These are phyloP conservation scores for Macroteleia sp. DNA, from an alignment of 2,888 invertebrate species.

Conservation along the genomic window DNA sequence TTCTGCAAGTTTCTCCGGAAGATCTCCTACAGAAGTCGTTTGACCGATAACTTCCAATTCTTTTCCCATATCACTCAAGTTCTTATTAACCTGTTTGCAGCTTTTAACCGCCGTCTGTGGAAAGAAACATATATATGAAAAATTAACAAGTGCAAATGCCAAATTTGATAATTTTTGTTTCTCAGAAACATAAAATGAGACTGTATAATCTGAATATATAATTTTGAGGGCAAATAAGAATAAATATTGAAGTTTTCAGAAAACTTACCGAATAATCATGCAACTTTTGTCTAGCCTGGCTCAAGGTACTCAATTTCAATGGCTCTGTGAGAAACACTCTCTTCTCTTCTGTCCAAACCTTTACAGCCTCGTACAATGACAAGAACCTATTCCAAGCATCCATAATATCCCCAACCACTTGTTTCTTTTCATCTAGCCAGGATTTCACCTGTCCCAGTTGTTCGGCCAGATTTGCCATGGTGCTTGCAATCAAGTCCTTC, in stretches of 20 bases:
- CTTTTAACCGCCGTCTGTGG: slow-evolving; percentile 94
- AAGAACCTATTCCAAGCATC: slow-evolving; percentile 95
- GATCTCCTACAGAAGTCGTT: slow-evolving; percentile 92
- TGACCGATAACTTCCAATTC: slow-evolving; percentile 93
- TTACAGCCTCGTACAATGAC: slow-evolving; percentile 91
- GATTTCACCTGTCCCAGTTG: slow-evolving; percentile 91
- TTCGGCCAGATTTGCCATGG: slow-evolving; percentile 90
- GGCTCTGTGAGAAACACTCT: slow-evolving; percentile 91
- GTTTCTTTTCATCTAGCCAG: slow-evolving; percentile 93
- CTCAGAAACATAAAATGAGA: too few species aligned
- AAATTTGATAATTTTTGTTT: too few species aligned
- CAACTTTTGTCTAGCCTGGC: slow-evolving; percentile 92
- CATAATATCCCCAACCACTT: slow-evolving; percentile 92
- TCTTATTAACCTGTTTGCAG: slow-evolving; percentile 94
- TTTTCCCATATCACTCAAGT: slow-evolving; percentile 95
- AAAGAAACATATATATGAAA: too few species aligned
- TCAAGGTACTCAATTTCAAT: slow-evolving; percentile 90
- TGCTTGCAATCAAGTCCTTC: slow-evolving; percentile 89
- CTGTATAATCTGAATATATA: too few species aligned
- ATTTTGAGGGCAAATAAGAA: too few species aligned
- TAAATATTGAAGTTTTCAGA: too few species aligned
- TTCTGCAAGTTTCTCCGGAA: slow-evolving; percentile 93
- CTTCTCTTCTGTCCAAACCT: slow-evolving; percentile 93
- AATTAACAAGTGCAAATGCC: too few species aligned
- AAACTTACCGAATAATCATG: slow-evolving; percentile 91